Percentiles rank a stretch among this genome's conserved stretches.
Evolutionary conservation across 2,888 invertebrate species (phyloP).

Genomic region (Chrysomela aeneicollis): DNA sequence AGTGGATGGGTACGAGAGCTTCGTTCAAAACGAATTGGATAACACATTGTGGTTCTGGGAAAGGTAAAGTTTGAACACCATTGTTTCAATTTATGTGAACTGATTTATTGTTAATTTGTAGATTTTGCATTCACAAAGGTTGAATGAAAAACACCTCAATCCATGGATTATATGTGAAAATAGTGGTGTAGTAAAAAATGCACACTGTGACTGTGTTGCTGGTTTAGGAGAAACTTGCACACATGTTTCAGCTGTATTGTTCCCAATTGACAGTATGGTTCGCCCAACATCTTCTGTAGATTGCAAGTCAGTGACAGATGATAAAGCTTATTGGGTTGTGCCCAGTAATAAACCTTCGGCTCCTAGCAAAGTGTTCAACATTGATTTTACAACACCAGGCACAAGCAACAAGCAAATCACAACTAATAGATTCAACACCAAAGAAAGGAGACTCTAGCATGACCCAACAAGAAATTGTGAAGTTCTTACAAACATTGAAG

Average conservation of each 20-base stretch:
- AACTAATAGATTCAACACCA: neutral
- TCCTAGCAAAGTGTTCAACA: neutral
- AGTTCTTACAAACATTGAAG: neutral
- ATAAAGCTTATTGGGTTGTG: neutral
- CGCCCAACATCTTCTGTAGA: slow-evolving; percentile 4
- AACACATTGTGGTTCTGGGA: slow-evolving; percentile 8
- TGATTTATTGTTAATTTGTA: neutral
- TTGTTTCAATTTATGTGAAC: neutral
- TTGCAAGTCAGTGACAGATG: slow-evolving; percentile 1
- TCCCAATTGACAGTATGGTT: slow-evolving; percentile 6
- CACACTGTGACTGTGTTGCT: neutral
- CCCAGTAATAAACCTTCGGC: slow-evolving; percentile 7
- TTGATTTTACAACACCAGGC: neutral
- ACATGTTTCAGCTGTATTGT: neutral
- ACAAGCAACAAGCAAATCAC: neutral
- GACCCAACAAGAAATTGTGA: neutral
- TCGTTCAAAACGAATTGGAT: slow-evolving; percentile 1
- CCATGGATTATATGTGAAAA: slow-evolving; percentile 5
- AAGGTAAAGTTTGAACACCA: slow-evolving; percentile 10
- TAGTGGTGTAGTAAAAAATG: neutral
- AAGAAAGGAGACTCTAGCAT: neutral
- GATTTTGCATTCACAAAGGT: neutral
- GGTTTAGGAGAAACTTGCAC: neutral
- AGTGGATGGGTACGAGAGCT: neutral
- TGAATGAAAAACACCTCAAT: slow-evolving; percentile 2